phyloP scores from a whole-genome alignment of 1,140 invertebrate species.

The Delia radicum region DNA sequence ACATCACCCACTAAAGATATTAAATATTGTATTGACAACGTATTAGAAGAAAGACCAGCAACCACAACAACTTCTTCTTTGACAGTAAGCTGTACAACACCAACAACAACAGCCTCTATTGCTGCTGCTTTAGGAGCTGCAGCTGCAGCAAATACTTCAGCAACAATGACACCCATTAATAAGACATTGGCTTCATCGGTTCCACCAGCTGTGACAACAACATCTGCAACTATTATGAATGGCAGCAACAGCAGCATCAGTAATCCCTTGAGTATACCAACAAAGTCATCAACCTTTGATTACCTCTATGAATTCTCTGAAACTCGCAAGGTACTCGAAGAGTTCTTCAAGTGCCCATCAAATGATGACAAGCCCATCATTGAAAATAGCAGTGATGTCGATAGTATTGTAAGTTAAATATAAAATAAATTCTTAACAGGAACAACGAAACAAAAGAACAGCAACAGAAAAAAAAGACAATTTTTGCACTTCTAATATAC shows the following conservation, averaged over 20 bases:
- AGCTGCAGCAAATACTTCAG: conserved; percentile 28
- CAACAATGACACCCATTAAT: conserved; percentile 12
- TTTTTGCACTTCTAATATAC: not conserved
- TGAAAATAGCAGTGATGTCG: conserved; percentile 52
- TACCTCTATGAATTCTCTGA: conserved; percentile 89
- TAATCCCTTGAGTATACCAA: conserved; percentile 52
- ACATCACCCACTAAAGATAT: not conserved
- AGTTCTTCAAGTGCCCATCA: conserved; percentile 83
- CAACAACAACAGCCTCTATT: conserved; percentile 4
- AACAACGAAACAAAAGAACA: not conserved
- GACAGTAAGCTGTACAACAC: not conserved
- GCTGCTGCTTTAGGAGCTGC: conserved; percentile 10
- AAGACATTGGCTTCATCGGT: no score
- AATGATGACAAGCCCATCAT: conserved; percentile 60
- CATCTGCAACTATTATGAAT: not conserved
- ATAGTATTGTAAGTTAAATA: conserved; percentile 49
- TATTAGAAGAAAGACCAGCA: not conserved
- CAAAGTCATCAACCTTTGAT: conserved; percentile 71
- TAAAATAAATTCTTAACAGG: not conserved
- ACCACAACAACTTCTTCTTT: not conserved
- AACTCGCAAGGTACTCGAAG: conserved; percentile 87
- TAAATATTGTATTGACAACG: not conserved
- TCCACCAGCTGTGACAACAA: conserved; percentile 26
- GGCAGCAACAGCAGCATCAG: conserved; percentile 3
- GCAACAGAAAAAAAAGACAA: not conserved